Conservation (phyloP, 2,797 vertebrate species). For the Todus mexicanus region DNA sequence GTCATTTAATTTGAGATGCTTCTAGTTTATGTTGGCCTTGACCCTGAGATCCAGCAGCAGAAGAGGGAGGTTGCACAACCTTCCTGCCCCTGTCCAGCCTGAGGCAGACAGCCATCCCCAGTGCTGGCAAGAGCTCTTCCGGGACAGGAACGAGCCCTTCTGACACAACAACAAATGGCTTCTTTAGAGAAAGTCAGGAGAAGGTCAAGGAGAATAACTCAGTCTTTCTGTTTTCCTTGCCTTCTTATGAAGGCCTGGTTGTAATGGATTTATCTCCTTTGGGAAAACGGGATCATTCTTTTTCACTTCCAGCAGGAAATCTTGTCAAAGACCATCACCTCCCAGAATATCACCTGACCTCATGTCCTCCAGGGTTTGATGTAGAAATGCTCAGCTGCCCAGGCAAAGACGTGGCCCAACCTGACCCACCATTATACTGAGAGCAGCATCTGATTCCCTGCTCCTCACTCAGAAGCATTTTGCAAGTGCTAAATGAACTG, state of each 20-base stretch:
- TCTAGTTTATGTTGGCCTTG: not conserved
- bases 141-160: not conserved
- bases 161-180: not conserved
- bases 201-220: not conserved
- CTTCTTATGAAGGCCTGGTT: not conserved
- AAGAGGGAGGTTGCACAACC: not conserved
- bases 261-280: not conserved
- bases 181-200: not conserved
- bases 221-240: not conserved
- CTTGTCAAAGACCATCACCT: not conserved
- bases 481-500: not conserved
- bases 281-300: not conserved
- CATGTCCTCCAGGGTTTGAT: not conserved
- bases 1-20: not conserved
- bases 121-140: not conserved
- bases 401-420: fast-evolving
- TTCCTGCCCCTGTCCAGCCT: fast-evolving
- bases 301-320: not conserved
- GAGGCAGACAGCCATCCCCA: not conserved
- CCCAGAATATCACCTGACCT: not conserved
- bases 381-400: fast-evolving
- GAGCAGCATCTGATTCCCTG: not conserved
- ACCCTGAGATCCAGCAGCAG: not conserved
- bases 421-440: not conserved
- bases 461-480: not conserved